Conservation (phyloP, 2,113 vertebrate species). For the Cebidichthys violaceus region DNA sequence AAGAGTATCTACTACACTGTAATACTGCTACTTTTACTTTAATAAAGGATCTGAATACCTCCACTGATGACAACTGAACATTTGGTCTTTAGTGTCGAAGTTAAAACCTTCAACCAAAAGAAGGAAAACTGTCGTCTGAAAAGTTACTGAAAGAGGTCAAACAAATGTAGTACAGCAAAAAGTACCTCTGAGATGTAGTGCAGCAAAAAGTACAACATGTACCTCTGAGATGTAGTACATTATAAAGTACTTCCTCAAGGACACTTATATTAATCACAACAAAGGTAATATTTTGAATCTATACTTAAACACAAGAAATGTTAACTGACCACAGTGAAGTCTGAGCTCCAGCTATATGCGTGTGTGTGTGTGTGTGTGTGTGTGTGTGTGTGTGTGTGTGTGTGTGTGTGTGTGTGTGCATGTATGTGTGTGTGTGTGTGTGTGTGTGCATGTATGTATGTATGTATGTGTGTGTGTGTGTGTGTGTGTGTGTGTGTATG, state of each 20-base stretch:
- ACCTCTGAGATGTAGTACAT: not conserved
- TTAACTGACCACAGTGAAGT: constrained; percentile 6
- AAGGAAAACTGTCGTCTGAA: too few species aligned
- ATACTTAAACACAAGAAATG: constrained; percentile 1
- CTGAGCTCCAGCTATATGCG: not conserved
- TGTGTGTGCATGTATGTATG: constrained; percentile 20
- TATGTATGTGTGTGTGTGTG: constrained; percentile 24
- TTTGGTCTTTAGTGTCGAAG: not conserved
- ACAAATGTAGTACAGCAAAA: not conserved
- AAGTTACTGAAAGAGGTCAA: too few species aligned
- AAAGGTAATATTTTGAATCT: not conserved
- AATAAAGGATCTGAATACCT: too few species aligned
- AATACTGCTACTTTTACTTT: too few species aligned
- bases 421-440: constrained; percentile 9
- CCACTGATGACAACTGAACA: too few species aligned
- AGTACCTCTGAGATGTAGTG: not conserved
- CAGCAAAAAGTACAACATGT: not conserved
- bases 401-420: not conserved
- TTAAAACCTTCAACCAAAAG: not conserved
- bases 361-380: not conserved
- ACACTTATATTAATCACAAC: too few species aligned
- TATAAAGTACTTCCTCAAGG: not conserved
- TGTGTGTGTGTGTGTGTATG: not conserved
- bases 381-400: not conserved
- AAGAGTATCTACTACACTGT: too few species aligned